These are phyloP conservation scores for Pterocles orientalis DNA, from an alignment of 2,113 vertebrate genomes.

Conservation along the genomic window DNA sequence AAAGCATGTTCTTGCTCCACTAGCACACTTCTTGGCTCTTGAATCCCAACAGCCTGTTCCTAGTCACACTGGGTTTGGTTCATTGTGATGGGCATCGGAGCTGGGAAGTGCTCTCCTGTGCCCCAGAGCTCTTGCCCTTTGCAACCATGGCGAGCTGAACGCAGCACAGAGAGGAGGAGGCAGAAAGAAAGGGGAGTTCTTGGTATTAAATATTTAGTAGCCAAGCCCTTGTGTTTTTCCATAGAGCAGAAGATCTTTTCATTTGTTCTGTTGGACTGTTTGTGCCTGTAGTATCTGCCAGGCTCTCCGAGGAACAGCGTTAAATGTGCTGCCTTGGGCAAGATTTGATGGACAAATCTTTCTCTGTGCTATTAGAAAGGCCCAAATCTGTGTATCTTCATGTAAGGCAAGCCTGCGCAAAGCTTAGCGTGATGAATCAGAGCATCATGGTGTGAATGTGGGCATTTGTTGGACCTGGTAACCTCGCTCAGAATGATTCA, in stretches of 20 bases:
- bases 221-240: not conserved
- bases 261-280: slow-evolving; percentile 35
- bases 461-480: not conserved
- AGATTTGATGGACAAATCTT: slow-evolving; percentile 5
- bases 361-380: not conserved
- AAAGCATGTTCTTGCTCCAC: not conserved
- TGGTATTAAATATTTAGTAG: slow-evolving; percentile 38
- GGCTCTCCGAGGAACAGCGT: not conserved
- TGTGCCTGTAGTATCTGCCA: not conserved
- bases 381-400: not conserved
- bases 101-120: not conserved
- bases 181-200: not conserved
- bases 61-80: not conserved
- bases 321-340: slow-evolving; percentile 6
- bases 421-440: not conserved
- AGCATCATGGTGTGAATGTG: rapidly evolving
- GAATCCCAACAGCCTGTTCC: not conserved
- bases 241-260: not conserved
- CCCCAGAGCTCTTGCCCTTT: not conserved
- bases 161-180: not conserved
- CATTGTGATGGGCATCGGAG: not conserved
- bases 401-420: not conserved
- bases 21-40: not conserved
- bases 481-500: not conserved
- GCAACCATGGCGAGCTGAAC: not conserved